Base-by-base conservation (phyloP, 2,888 invertebrate genomes). In the Aleiodes testaceus region DNA sequence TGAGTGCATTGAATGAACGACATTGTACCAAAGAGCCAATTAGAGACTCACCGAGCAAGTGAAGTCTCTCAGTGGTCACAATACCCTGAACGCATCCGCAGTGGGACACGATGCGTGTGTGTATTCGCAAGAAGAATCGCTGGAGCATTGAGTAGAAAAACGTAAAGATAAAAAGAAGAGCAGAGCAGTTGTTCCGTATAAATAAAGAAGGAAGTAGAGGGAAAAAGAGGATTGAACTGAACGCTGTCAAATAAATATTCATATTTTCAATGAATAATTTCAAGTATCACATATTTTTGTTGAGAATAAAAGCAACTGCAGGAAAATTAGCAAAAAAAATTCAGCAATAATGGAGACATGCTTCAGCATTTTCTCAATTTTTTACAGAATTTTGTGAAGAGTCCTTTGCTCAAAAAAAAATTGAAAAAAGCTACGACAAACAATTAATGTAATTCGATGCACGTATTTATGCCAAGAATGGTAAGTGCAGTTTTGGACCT, bases 161-260 rank as follows among this genome's bases (percentile, higher is more conserved):
- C 42, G 14, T 42, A 9, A 6, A 59, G 59, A 42, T 36, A 42
- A 36, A 18, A 36, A 36, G 42, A 18, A 11, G 9, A 36, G 36
- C 36, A 67, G 55, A 45, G 47, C 45, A 55, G 55, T 67, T 55
- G 67, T 47, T 18, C 2, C 44, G 61, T 18, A 12, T n/a, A 44
- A 42, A 61, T 61, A 55, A 44, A 44, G 18, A 44, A 44, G 16
- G 22, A 67, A 53, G 42, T 44, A 26, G 45, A 55, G 45, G 44
- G 55, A 45, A 22, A 55, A 67, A 45, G 30, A 44, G 26, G 16
- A 55, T 2, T 22, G 47, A 59, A 47, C 55, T 55, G 47, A 42
- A 55, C 11, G 16, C 44, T 20, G 9, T n/a, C 3, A 18, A 42
- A 42, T 66, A 45, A 53, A 67, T 67, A 67, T 67, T 67, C 67